Evolutionary conservation across 2,888 invertebrate species (phyloP), one percentile per base, ranked within the genome.

Genomic region (Dusona sp.): DNA sequence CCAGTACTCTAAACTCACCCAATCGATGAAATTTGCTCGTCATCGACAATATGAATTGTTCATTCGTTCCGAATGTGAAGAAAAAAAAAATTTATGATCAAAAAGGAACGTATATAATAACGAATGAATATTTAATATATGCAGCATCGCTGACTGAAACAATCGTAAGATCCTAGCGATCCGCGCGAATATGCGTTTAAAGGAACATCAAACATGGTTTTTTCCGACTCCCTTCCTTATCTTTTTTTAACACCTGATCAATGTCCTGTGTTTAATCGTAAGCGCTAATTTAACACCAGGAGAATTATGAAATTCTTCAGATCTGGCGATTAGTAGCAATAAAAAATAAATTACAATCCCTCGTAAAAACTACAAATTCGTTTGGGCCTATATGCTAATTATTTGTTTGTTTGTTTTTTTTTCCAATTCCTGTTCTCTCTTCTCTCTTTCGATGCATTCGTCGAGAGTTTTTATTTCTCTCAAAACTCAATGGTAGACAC

Each of bases 291-390:
- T 16, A 82, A 75, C 72, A 48, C n/a, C 70, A 77, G 70, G 79
- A 65, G 16, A 57, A 61, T 48, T 11, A 78, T 79, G 61, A 13
- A 25, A 19, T 73, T 79, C 67, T 85, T 70, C 29, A 68, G 51
- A 77, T 79, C 11, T 86, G 87, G 88, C 86, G 89, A 89, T 85
- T 83, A 87, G 79, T 89, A 89, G 90, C 90, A 89, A 90, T 92
- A 91, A 91, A 92, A 92, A 93, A 93, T 93, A 92, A 93, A 93
- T 93, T 91, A 92, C 54, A 82, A 92, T 89, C 88, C 88, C 80
- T 90, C 84, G 82, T 82, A 86, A 82, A 84, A 81, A 80, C 74
- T 84, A 85, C 75, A 85, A 81, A 84, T 86, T 85, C 79, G 89
- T 91, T 89, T 83, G 54, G 89, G 79, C 88, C 82, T 90, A 90